Evolutionary conservation across 1,140 invertebrate genomes (phyloP), one percentile per base, ranked within the genome.

Genomic region (Grapholita molesta): DNA sequence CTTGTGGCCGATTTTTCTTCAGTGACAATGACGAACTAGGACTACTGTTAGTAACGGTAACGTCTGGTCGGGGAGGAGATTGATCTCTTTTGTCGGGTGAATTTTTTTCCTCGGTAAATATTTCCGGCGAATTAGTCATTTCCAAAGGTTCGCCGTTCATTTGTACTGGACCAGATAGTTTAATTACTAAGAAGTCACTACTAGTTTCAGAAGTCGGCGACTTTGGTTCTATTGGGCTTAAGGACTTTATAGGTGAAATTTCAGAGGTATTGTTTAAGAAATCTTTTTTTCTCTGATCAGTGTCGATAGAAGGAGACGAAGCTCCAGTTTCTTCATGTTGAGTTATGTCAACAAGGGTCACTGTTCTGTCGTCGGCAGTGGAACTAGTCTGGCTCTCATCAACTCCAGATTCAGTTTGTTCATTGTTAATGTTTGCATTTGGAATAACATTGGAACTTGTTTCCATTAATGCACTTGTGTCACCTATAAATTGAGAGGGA

Each of bases 171-270:
- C 86, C 84, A 52, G 85, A 73, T 3, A 86, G 70, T 70, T 86
- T 84, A 57, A 88, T 86, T 0, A 89, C 77, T 2, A 92, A 82
- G 73, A 79, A 88, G 66, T 91, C 86, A 57, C 64, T 79, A 53
- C 80, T 85, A 15, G 80, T 91, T 66, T 91, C 88, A 9, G 86
- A 84, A 9, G 82, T 74, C 8, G 80, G 75, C n/a, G 84, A 80
- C 48, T 85, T 85, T 28, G 81, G 77, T 28, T 88, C 84, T 70
- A 86, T 73, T 12, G 86, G 85, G 72, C 87, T 89, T 70, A 89
- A 71, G 2, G 74, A 80, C 83, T 91, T 90, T 68, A 94, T 94
- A 2, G 93, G 93, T 0, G 93, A 94, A 78, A 94, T 93, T 79
- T 94, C 91, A 24, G 88, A 69, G 9, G 93, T 94, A 61, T 90